Base-by-base conservation (phyloP, 2,888 invertebrate genomes). In the Ptilodon capucinus region DNA sequence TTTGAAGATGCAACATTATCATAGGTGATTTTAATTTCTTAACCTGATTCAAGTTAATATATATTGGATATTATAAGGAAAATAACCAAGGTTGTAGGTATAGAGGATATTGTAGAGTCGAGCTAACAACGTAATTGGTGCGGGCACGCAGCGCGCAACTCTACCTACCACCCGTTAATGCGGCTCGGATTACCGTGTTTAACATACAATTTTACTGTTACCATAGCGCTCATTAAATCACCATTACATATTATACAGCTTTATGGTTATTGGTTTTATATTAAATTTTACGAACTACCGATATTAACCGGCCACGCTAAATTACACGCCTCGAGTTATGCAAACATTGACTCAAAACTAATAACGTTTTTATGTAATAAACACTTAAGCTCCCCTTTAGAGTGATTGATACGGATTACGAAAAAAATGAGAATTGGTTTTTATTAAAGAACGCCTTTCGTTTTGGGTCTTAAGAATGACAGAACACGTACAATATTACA, bases 161-260 rank as follows among this genome's bases (percentile, higher is more conserved):
- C 41, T 54, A 66, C 38, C 44, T 47, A 49, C 44, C 42, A 40
- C 46, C 42, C 39, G 46, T 40, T 59, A 65, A 64, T 64, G 51
- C 46, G 49, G 47, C 36, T 30, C 25, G 47, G 53, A 55, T 53
- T 56, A 58, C 48, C 51, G 62, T 71, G 65, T 74, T 61, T 48
- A 58, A 69, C 60, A 64, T 67, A 75, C 72, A 54, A 59, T 69
- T 74, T 76, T 72, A 78, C 69, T 64, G 70, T 59, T 47, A 48
- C 65, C 62, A 65, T 66, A 55, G 55, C 47, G 55, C 61, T 64
- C 67, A 71, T 75, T 75, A 74, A 71, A 76, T 68, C 60, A 74
- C 71, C 69, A 71, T 76, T 77, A 74, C 54, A 60, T 57, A 65
- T 66, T 68, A 66, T 68, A 64, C 40, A 30, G 49, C 54, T 71